Conservation (phyloP, 2,888 invertebrate genomes). For the Hemaris fuciformis region DNA sequence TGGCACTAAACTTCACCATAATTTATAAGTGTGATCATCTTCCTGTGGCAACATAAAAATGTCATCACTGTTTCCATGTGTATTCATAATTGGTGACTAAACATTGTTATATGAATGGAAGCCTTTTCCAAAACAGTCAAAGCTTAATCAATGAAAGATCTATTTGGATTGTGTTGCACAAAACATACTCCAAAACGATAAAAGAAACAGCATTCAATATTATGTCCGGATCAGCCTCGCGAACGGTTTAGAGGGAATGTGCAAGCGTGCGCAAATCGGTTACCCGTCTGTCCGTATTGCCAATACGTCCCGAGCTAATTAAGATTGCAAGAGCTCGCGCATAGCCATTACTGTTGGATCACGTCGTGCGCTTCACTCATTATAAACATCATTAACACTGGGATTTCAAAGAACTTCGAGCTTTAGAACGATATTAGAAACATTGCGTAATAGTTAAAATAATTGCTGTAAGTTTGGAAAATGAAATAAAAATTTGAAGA, state of each 20-base stretch:
- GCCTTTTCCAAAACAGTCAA: background rate
- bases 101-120: no score
- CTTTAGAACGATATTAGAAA: background rate
- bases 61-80: no score
- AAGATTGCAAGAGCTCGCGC: constrained; percentile 29
- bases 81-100: no score
- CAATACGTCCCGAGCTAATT: constrained; percentile 38
- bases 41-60: no score
- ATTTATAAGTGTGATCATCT: no score
- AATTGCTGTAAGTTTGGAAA: no score
- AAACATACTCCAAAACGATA: background rate
- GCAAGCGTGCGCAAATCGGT: constrained; percentile 27
- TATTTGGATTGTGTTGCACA: background rate
- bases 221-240: constrained; percentile 12
- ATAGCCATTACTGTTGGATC: constrained; percentile 32
- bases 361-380: background rate
- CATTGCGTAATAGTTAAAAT: no score
- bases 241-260: constrained; percentile 1
- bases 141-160: constrained; percentile 1
- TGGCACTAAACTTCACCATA: no score
- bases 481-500: no score
- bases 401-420: background rate
- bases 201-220: constrained; percentile 17
- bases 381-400: background rate
- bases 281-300: constrained; percentile 21